A percentile compares a stretch with the other conserved stretches of the same genome.
Evolutionary conservation across 2,797 vertebrate genomes (phyloP).

Genomic region (Moxostoma hubbsi): DNA sequence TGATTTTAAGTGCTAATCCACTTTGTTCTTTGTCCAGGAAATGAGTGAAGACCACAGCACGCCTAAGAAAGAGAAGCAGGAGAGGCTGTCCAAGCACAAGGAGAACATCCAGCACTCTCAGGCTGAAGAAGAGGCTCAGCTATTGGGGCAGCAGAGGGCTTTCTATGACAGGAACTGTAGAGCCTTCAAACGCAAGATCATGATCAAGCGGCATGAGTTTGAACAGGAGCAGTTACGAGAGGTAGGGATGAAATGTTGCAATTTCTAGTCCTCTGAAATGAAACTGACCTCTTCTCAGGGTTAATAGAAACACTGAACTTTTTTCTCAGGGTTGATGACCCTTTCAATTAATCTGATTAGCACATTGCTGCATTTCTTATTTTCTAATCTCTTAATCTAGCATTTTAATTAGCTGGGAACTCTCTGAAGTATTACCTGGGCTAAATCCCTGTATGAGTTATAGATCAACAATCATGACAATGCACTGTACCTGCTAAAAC

Average conservation of each 20-base stretch:
- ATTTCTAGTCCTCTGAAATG: not conserved
- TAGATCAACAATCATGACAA: not conserved
- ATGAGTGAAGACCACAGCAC: constrained; percentile 99
- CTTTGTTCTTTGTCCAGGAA: constrained; percentile 77
- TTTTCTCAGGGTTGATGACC: constrained; percentile 41
- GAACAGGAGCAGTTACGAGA: constrained; percentile 98
- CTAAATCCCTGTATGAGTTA: not conserved
- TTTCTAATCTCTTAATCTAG: constrained; percentile 73
- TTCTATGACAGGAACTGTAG: constrained; percentile 97
- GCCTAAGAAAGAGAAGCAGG: constrained; percentile 99
- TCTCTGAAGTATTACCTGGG: not conserved
- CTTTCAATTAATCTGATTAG: constrained; percentile 62
- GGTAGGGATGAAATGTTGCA: constrained; percentile 70
- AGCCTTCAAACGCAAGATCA: constrained; percentile 92
- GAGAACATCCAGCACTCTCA: constrained; percentile 99
- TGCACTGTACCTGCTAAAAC: not conserved
- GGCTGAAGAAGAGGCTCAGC: constrained; percentile 96
- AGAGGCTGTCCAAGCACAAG: constrained; percentile 98
- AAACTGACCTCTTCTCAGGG: not conserved
- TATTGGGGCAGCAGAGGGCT: constrained; percentile 93
- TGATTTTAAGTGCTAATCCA: no score
- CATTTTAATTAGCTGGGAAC: constrained; percentile 52
- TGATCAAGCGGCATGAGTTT: constrained; percentile 92
- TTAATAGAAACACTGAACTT: constrained; percentile 13
- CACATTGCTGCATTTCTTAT: constrained; percentile 60